Conservation (phyloP, 2,113 vertebrate species). For the Recurvirostra avosetta region DNA sequence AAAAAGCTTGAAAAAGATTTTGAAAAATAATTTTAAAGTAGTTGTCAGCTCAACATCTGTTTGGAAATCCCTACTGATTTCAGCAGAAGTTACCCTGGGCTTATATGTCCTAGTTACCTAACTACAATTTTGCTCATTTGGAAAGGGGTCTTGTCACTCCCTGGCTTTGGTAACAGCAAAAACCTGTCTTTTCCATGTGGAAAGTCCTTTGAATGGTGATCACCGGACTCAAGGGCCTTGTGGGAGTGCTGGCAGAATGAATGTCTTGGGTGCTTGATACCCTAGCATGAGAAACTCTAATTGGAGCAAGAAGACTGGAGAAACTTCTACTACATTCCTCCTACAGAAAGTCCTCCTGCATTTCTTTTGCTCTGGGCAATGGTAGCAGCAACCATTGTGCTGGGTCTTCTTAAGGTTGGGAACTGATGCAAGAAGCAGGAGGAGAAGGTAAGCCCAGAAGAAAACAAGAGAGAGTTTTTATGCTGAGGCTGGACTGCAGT, state of each 20-base stretch:
- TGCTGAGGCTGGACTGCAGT: not conserved
- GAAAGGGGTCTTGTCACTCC: not conserved
- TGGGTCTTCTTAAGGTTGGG: not conserved
- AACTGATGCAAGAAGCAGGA: not conserved
- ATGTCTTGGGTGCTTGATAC: not conserved
- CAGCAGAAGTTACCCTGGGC: fast-evolving
- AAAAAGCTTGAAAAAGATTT: not conserved
- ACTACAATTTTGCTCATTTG: not conserved
- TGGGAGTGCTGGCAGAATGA: not conserved
- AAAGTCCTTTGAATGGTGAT: not conserved
- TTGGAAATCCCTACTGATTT: not conserved
- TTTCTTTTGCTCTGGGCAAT: not conserved
- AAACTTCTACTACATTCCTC: not conserved
- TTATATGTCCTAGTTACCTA: not conserved
- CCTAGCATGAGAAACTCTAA: not conserved
- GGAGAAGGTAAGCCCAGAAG: not conserved
- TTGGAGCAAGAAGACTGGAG: not conserved
- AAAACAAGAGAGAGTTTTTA: not conserved
- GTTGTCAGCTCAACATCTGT: not conserved
- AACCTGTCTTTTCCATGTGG: not conserved
- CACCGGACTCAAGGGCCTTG: not conserved
- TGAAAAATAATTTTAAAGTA: not conserved
- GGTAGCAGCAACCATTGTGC: fast-evolving
- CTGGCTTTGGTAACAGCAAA: not conserved
- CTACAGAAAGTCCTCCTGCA: not conserved